phyloP scores from a whole-genome alignment of 1,140 invertebrate species.

The Drosophila nigromelanica region DNA sequence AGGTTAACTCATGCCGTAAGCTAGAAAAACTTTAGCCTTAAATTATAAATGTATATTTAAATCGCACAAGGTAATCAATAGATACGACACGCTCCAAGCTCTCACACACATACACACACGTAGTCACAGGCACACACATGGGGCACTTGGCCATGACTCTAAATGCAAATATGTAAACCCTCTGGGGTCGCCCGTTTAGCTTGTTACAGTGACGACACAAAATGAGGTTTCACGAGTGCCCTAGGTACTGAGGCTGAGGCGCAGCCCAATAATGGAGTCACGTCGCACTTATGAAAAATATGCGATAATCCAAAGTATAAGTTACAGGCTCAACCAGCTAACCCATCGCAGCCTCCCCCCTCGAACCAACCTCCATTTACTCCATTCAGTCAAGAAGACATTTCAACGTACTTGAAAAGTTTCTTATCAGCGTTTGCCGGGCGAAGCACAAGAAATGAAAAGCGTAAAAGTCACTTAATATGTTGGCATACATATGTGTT shows the following conservation, averaged over 20 bases:
- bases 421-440: conserved; percentile 52
- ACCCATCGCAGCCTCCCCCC: conserved; percentile 1
- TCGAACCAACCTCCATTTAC: not conserved
- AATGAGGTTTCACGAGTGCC: conserved; percentile 47
- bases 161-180: conserved; percentile 55
- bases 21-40: conserved; percentile 30
- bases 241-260: conserved; percentile 16
- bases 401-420: conserved; percentile 66
- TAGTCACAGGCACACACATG: conserved; percentile 21
- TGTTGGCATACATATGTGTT: conserved; percentile 69
- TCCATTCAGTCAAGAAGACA: conserved; percentile 8
- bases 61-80: conserved; percentile 56
- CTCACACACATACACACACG: conserved; percentile 14
- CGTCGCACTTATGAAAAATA: conserved; percentile 81
- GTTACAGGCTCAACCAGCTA: conserved; percentile 27
- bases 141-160: conserved; percentile 40
- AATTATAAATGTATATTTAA: conserved; percentile 37
- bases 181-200: conserved; percentile 35
- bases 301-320: conserved; percentile 71
- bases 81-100: conserved; percentile 32
- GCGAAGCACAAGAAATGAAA: conserved; percentile 25
- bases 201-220: conserved; percentile 51
- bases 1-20: not conserved
- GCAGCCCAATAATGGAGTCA: conserved; percentile 76
- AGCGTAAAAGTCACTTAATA: conserved; percentile 37